These are phyloP conservation scores for Haemorhous mexicanus DNA, from an alignment of 2,113 vertebrate species.

Conservation along the genomic window DNA sequence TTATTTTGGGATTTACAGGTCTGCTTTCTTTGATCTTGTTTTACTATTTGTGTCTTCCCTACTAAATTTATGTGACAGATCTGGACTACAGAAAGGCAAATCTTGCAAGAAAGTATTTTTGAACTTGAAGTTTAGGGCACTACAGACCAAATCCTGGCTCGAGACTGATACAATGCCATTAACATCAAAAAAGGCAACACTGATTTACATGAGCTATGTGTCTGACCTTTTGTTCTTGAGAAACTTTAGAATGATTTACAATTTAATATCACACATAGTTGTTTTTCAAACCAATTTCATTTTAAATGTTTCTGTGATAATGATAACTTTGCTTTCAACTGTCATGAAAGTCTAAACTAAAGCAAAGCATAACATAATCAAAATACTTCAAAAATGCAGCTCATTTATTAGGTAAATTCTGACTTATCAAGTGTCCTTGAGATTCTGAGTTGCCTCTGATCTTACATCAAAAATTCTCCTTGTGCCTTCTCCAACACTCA, in stretches of 20 bases:
- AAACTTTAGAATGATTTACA: conserved; percentile 19
- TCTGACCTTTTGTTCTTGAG: conserved; percentile 41
- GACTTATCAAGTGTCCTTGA: conserved; percentile 37
- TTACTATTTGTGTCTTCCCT: neutral
- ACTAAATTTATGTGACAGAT: neutral
- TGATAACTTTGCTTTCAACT: conserved; percentile 37
- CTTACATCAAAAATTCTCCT: conserved; percentile 47
- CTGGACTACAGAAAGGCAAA: neutral
- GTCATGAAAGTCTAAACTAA: conserved; percentile 6
- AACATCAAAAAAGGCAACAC: neutral
- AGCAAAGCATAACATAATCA: conserved; percentile 16
- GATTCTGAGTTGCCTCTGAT: conserved; percentile 26
- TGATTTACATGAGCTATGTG: neutral
- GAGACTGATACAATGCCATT: neutral
- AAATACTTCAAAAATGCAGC: conserved; percentile 32
- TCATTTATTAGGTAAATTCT: conserved; percentile 63
- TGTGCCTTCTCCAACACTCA: conserved; percentile 35
- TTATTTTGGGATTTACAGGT: neutral
- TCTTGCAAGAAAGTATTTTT: neutral
- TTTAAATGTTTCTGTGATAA: conserved; percentile 49
- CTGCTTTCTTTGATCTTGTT: neutral
- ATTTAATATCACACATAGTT: neutral
- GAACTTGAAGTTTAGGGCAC: neutral
- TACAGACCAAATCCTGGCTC: neutral
- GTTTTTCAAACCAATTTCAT: conserved; percentile 34